Evolutionary conservation across 2,797 vertebrate species (phyloP).

Genomic region (Spatula versicolor): DNA sequence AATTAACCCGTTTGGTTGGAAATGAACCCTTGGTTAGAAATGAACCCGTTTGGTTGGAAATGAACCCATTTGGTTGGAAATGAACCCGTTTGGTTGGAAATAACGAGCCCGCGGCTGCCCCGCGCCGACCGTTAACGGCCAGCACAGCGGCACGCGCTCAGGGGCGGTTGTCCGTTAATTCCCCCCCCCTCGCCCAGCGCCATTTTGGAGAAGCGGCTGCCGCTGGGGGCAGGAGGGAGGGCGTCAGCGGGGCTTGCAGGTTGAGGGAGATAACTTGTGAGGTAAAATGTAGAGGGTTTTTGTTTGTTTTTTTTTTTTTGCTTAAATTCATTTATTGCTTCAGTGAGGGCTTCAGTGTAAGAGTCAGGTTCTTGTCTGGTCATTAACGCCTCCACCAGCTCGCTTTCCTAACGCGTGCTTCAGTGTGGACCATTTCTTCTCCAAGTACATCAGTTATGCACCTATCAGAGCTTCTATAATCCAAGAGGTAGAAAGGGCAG

Average conservation of each 20-base stretch:
- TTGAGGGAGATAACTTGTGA: neutral
- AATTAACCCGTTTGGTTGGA: too few relatives aligned
- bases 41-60: too few relatives aligned
- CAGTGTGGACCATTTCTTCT: neutral
- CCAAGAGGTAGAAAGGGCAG: neutral
- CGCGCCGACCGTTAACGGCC: neutral
- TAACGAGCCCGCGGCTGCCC: too few relatives aligned
- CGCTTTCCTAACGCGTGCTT: neutral
- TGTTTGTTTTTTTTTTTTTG: too few relatives aligned
- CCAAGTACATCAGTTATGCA: too few relatives aligned
- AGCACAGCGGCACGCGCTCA: neutral
- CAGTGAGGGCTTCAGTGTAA: neutral
- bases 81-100: too few relatives aligned
- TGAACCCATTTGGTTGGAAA: too few relatives aligned
- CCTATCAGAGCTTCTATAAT: neutral
- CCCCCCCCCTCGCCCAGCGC: too few relatives aligned
- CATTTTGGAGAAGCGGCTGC: accelerated
- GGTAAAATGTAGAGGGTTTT: neutral
- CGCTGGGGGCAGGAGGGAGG: accelerated
- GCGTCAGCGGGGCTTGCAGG: neutral
- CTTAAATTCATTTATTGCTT: too few relatives aligned
- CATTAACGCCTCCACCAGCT: neutral
- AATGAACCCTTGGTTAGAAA: too few relatives aligned
- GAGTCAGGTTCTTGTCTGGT: neutral
- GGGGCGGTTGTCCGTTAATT: neutral